phyloP scores from a whole-genome alignment of 2,113 vertebrate genomes.

The Lophius piscatorius region DNA sequence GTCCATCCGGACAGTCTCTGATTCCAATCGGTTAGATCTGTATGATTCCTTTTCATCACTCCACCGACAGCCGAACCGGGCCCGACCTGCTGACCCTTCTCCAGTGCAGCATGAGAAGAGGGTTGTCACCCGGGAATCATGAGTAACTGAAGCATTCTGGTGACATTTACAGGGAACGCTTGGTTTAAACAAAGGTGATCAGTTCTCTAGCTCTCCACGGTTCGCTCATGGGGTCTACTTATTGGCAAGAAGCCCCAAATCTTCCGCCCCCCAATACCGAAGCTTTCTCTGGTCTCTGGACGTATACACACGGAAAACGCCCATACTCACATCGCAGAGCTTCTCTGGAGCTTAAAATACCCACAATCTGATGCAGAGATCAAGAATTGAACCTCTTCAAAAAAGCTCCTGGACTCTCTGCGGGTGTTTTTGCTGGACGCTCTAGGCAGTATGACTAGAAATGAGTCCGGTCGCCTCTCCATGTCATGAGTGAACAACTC shows the following conservation, averaged over 20 bases:
- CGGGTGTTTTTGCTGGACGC: neutral
- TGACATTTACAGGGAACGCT: neutral
- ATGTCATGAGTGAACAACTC: slow-evolving; percentile 26
- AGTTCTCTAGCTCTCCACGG: too few species aligned
- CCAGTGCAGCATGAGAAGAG: slow-evolving; percentile 38
- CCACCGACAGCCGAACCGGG: neutral
- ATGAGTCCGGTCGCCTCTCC: slow-evolving; percentile 34
- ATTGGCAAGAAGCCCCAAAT: too few species aligned
- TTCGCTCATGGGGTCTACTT: too few species aligned
- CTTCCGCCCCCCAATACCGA: slow-evolving; percentile 11
- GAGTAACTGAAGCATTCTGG: neutral
- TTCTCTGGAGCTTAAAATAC: neutral
- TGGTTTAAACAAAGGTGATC: too few species aligned
- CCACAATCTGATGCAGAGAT: neutral
- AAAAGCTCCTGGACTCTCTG: neutral
- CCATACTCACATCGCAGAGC: slow-evolving; percentile 11
- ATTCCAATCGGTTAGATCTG: slow-evolving; percentile 4
- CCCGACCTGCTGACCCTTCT: slow-evolving; percentile 35
- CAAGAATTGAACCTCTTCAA: too few species aligned
- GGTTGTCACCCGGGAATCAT: slow-evolving; percentile 12
- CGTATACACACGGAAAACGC: slow-evolving; percentile 24
- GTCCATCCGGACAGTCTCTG: too few species aligned
- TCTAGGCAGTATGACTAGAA: slow-evolving; percentile 25
- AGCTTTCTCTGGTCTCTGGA: slow-evolving; percentile 12
- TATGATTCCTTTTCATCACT: slow-evolving; percentile 9